Evolutionary conservation across 2,113 vertebrate genomes (phyloP), one percentile per base, ranked within the genome.

Genomic region (Catagonus wagneri): DNA sequence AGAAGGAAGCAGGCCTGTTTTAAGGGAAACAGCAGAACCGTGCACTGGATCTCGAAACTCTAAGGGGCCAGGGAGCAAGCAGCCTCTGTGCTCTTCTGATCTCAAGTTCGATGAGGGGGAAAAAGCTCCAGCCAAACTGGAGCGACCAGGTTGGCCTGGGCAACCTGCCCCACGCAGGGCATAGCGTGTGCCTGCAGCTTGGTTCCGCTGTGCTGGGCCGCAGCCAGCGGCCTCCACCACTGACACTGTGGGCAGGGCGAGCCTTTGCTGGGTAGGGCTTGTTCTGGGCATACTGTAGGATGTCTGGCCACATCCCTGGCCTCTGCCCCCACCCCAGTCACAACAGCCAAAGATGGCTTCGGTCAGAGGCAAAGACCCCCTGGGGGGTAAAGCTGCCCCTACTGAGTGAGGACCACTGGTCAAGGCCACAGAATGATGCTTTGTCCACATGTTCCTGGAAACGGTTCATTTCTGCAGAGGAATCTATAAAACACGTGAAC

Each of bases 191-290:
- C 16, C 10, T 14, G 17, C 29, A n/a, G 22, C 15, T 39, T 15
- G 16, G 56, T 8, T 50, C 50, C 4, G 4, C 39, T 29, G 0
- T 3, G 2, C 1, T 25, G 32, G n/a, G 36, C 1, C 17, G 7
- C 13, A 20, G 0, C 39, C 29, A 20, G 1, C 4, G 29, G 63
- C 29, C 34, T 79, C 44, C 5, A 22, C 1, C 11, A 0, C 1
- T 10, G 20, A 19, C 12, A 6, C 6, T 4, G 2, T 8, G 19
- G 34, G n/a, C 0, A 1, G 19, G n/a, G 2, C 3, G 4, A 1
- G 11, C 4, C 75, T 29, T 13, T 10, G 34, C 3, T 12, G 6
- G 2, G 17, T 4, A 44, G 7, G 32, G 16, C 27, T n/a, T 3
- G 32, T 29, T 25, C 27, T 6, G 20, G 16, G 52, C 5, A 0